Conservation (phyloP, 2,888 invertebrate genomes). For the Phragmatobia fuliginosa region DNA sequence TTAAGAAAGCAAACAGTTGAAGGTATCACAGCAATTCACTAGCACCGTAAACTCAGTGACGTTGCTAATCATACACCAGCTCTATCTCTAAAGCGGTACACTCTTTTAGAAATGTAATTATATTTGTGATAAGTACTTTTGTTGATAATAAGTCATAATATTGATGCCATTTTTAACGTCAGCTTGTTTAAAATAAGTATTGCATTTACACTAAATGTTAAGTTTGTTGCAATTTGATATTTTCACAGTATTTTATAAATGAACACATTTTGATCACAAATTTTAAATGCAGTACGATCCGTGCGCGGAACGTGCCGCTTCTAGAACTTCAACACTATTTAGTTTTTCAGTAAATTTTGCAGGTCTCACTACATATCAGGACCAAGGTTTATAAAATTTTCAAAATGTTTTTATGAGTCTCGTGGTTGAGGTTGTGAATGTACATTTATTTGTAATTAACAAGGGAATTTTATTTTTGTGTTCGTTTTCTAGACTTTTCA, state of each 20-base stretch:
- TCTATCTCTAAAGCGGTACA: not conserved
- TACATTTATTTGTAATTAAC: constrained; percentile 58
- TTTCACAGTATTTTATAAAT: not conserved
- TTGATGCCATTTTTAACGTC: not conserved
- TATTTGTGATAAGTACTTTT: not conserved
- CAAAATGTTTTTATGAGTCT: constrained; percentile 69
- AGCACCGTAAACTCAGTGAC: not conserved
- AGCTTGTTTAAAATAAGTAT: not conserved
- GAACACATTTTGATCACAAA: not conserved
- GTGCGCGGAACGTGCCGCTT: not conserved
- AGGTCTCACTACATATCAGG: constrained; percentile 85
- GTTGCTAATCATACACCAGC: not conserved
- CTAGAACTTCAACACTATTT: constrained; percentile 79
- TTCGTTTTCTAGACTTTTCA: constrained; percentile 46
- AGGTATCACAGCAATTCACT: not conserved
- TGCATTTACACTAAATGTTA: not conserved
- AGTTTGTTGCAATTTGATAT: too few species aligned
- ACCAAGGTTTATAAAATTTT: constrained; percentile 81
- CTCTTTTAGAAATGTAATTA: not conserved
- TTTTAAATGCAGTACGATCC: not conserved
- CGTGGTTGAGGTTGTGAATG: constrained; percentile 71
- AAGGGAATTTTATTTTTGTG: constrained; percentile 46
- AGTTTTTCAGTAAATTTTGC: constrained; percentile 85
- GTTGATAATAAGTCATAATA: not conserved
- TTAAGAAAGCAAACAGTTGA: not conserved